A percentile compares a stretch with the other conserved stretches of the same genome.
Evolutionary conservation across 2,888 invertebrate species (phyloP).

Genomic region (Doris montereyensis): DNA sequence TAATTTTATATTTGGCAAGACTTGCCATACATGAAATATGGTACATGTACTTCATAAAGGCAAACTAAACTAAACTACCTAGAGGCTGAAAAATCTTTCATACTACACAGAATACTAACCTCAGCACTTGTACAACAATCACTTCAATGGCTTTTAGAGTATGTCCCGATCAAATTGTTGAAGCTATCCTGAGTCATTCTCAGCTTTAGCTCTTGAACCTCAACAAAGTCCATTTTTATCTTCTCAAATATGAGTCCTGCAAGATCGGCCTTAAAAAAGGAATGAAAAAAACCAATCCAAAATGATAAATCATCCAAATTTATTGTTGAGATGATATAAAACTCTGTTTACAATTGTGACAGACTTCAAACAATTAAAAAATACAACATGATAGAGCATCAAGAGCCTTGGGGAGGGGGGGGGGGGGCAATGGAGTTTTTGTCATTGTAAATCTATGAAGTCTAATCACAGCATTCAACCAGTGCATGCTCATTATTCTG

Average conservation of each 20-base stretch:
- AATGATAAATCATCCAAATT: no score
- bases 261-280: constrained; percentile 66
- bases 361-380: no score
- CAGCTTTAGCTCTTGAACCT: constrained; percentile 47
- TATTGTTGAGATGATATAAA: no score
- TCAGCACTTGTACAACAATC: constrained; percentile 54
- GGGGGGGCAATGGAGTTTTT: no score
- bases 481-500: no score
- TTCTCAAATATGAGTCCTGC: constrained; percentile 60
- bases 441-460: no score
- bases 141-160: constrained; percentile 70
- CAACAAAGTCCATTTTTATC: constrained; percentile 55
- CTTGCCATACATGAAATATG: no score
- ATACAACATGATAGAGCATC: no score
- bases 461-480: no score
- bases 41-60: no score
- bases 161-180: constrained; percentile 62
- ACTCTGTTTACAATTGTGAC: no score
- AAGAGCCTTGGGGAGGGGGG: not conserved
- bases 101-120: constrained; percentile 34
- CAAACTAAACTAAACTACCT: not conserved
- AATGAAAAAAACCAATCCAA: no score
- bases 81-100: not conserved
- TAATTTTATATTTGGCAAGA: not conserved
- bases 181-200: constrained; percentile 56